These are phyloP conservation scores for Xanthia icteritia DNA, from an alignment of 2,888 invertebrate genomes.

Conservation along the genomic window DNA sequence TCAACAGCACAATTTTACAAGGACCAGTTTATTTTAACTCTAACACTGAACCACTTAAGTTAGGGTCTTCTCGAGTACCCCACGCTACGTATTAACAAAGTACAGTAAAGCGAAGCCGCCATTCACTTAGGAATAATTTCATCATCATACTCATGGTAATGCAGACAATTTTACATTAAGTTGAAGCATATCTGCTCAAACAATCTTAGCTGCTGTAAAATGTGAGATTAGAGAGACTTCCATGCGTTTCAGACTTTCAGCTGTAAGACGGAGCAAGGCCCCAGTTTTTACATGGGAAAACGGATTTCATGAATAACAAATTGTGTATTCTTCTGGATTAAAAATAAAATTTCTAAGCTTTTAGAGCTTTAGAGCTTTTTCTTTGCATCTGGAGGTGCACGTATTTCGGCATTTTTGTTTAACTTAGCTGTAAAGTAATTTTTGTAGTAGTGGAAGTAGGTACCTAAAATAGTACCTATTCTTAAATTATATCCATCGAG, in stretches of 20 bases:
- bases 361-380: slow-evolving; percentile 3
- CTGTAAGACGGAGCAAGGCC: neutral
- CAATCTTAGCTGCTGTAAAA: slow-evolving; percentile 45
- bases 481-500: neutral
- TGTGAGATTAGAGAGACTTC: slow-evolving; percentile 42
- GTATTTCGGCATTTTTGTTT: neutral
- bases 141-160: slow-evolving; percentile 62
- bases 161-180: slow-evolving; percentile 61
- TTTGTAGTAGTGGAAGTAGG: neutral
- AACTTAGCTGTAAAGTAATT: neutral
- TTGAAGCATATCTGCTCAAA: slow-evolving; percentile 54
- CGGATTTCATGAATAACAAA: slow-evolving; percentile 34
- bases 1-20: slow-evolving; percentile 6
- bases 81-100: slow-evolving; percentile 34
- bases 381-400: neutral
- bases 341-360: slow-evolving; percentile 17
- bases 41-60: slow-evolving; percentile 37
- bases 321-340: slow-evolving; percentile 23
- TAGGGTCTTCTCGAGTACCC: slow-evolving; percentile 29
- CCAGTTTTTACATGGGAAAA: slow-evolving; percentile 17
- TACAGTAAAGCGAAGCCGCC: slow-evolving; percentile 49
- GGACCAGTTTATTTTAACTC: slow-evolving; percentile 17
- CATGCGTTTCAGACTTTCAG: slow-evolving; percentile 22
- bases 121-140: slow-evolving; percentile 64
- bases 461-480: neutral